Evolutionary conservation across 2,113 vertebrate species (phyloP).

Genomic region (Sterna hirundo): DNA sequence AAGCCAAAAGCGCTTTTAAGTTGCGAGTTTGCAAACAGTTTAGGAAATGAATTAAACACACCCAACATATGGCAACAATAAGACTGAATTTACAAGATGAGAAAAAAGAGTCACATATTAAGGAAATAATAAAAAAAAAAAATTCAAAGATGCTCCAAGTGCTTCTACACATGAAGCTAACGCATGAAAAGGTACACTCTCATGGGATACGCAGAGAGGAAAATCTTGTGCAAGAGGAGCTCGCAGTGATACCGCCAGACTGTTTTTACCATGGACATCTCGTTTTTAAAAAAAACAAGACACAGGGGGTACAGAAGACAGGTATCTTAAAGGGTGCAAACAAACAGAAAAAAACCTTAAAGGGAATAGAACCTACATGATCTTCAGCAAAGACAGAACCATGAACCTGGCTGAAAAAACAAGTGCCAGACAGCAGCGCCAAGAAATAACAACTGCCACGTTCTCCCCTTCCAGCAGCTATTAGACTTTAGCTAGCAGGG

Average conservation of each 20-base stretch:
- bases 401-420: not conserved
- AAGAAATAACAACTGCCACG: rapidly evolving
- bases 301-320: rapidly evolving
- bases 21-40: not conserved
- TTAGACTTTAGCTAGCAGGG: not conserved
- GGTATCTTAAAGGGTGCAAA: rapidly evolving
- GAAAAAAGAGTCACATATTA: not conserved
- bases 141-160: too few species aligned
- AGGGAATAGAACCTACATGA: rapidly evolving
- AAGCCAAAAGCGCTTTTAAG: not conserved
- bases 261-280: not conserved
- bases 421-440: not conserved
- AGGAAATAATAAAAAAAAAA: rapidly evolving
- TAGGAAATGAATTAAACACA: not conserved
- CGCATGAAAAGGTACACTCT: rapidly evolving
- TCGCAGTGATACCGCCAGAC: not conserved
- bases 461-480: rapidly evolving
- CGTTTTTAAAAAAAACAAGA: not conserved
- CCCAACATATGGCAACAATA: not conserved
- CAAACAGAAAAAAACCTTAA: not conserved
- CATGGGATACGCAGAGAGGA: rapidly evolving
- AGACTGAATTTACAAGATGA: not conserved
- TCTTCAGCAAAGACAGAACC: not conserved
- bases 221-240: not conserved
- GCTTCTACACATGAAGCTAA: not conserved